Base-by-base conservation (phyloP, 1,140 invertebrate species). In the Sitophilus oryzae region DNA sequence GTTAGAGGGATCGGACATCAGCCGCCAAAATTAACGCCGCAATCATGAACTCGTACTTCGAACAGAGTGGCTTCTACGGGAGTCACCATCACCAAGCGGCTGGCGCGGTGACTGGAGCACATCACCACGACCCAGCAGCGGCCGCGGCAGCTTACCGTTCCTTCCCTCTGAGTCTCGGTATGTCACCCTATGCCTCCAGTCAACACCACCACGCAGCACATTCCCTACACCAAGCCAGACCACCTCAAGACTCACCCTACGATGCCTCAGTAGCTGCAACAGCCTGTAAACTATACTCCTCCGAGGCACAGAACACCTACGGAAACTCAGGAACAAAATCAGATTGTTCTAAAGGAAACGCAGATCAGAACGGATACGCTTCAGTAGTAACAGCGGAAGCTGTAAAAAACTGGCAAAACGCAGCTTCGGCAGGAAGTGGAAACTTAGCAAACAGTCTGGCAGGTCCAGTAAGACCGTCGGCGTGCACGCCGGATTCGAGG, bases 11-110 rank as follows among this genome's bases (percentile, higher is more conserved):
- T 60, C 41, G 52, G 22, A 47, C 43, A 54, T 56, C 62, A 60
- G 45, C 40, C 46, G 60, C 47, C 65, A 70, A 66, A 66, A 70
- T 69, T 68, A 69, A 67, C 62, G 63, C 67, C 34, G 62, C 64
- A 60, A 81, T 76, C 77, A 94, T 93, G 91, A 93, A 93, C 83
- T 92, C 90, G 68, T 94, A 93, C 75, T 95, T 93, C 74, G 91
- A 93, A 76, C 91, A 93, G 77, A 85, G 86, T 74, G 89, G 90
- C 73, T 93, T 93, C 79, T 93, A 93, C 76, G 89, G 89, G 53
- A 82, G 86, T 63, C 90, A 91, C 73, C 86, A 88, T 64, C 87
- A 89, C 69, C 84, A 86, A 67, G 78, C 82, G 57, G 76, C 79
- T 41, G 73, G 76, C 47, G 73, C 76, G 61, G 79, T 80, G 37